Base-by-base conservation (phyloP, 1,140 invertebrate species). In the Habropoda laboriosa region DNA sequence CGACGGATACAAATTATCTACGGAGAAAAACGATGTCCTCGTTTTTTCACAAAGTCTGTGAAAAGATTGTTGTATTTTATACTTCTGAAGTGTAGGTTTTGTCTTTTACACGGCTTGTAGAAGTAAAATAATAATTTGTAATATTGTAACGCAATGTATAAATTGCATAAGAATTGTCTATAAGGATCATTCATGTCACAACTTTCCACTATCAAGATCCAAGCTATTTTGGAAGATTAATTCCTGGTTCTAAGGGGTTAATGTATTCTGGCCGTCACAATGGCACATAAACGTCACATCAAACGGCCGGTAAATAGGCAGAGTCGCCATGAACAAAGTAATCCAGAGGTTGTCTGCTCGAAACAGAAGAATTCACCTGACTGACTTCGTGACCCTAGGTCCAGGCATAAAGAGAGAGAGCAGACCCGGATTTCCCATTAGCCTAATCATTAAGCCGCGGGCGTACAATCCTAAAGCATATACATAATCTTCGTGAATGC, bases 381-480 rank as follows among this genome's bases (percentile, higher is more conserved):
- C 82, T 82, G 64, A 79, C 80, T 84, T 47, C 75, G 75, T 84
- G 80, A 84, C 80, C 82, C 82, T 24, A 60, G 24, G 32, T 40
- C 45, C 42, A 51, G 42, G 38, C 51, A 61, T n/a, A 61, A n/a
- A n/a, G 58, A 53, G 80, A 83, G 64, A 79, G 80, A 79, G 64
- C 80, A 58, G 80, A 76, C 68, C 74, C 80, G 75, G 82, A 82
- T 82, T 84, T 84, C 75, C 75, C 82, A 84, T 84, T 84, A 84
- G 63, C 49, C 73, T 84, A 84, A 84, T 84, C 80, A 82, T 82
- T 72, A 79, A 68, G 55, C 74, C 45, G 35, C 57, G 64, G 58
- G 79, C 64, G 49, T 80, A 82, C 80, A 73, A 83, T 83, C 72
- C 45, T 64, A 40, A 32, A 82, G 45, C 61, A 49, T 57, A 81